Evolutionary conservation across 2,113 vertebrate genomes (phyloP), one percentile per base, ranked within the genome.

Genomic region (Zosterops japonicus): DNA sequence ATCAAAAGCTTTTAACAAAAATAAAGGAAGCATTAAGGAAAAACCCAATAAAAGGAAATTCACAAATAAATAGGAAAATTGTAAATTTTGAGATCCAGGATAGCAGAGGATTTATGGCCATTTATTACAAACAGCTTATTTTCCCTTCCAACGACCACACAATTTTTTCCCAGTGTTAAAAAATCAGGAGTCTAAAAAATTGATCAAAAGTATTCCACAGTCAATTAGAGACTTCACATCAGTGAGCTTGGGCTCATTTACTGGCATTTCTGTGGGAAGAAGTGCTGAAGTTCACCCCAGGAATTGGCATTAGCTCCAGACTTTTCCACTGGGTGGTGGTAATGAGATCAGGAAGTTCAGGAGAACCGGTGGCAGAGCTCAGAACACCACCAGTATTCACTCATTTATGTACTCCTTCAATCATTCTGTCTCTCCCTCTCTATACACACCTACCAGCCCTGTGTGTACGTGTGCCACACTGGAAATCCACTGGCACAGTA

Each of bases 281-380:
- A 87, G 28, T 12, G 31, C 75, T 35, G 24, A 68, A 56, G 52
- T 56, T 79, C 41, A 29, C 9, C 9, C 41, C 79, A 44, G 56
- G 56, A 67, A 22, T 3, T 68, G 71, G 27, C 44, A 70, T 56
- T 65, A 87, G 33, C 53, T 59, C 47, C 84, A 57, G 52, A 11
- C 16, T 85, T 57, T 94, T 94, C 93, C 95, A 93, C 90, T 77
- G 71, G 79, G 88, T 83, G 88, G 92, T 94, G 85, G 47, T 90
- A 94, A 95, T 49, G 87, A 94, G 95, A 96, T 83, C 92, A 67
- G 36, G 46, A 83, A 85, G 84, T 88, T 90, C 47, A 47, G 61
- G 67, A 75, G 71, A 53, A 33, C 14, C 5, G 60, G 4, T 14
- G 41, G 44, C 5, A 52, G 53, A 39, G 28, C 36, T 68, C 24